Percentiles rank a stretch among this genome's conserved stretches.
Conservation (phyloP, 2,797 vertebrate species). For the Xerus rutilus region DNA sequence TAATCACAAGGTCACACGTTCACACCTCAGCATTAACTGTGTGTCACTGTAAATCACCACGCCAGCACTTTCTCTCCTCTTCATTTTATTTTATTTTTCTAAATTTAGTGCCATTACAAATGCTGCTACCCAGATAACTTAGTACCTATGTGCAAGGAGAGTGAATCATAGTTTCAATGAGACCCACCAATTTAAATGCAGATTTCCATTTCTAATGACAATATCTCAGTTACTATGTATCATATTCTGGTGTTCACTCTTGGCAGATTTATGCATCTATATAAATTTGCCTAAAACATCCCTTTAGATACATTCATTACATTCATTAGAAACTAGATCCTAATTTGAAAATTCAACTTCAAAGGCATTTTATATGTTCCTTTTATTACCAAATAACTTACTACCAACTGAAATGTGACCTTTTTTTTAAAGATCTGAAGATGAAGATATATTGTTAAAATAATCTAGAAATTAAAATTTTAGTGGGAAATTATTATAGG, state of each 20-base stretch:
- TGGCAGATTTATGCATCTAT: constrained; percentile 22
- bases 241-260: constrained; percentile 27
- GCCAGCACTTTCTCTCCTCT: constrained; percentile 69
- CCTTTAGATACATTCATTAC: constrained; percentile 32
- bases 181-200: constrained; percentile 26
- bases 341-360: constrained; percentile 15
- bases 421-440: background rate
- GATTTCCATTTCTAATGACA: constrained; percentile 58
- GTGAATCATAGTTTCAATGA: constrained; percentile 60
- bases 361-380: constrained; percentile 44
- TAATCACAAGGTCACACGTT: constrained; percentile 76
- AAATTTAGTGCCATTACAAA: constrained; percentile 79
- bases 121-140: constrained; percentile 74
- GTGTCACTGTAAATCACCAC: constrained; percentile 67
- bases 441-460: background rate
- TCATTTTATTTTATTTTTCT: constrained; percentile 70
- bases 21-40: constrained; percentile 59
- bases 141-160: constrained; percentile 52
- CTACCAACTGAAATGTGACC: background rate
- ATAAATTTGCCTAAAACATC: constrained; percentile 39
- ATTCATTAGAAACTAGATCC: background rate
- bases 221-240: constrained; percentile 4
- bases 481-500: background rate
- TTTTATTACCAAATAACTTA: constrained; percentile 42
- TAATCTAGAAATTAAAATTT: constrained; percentile 60